Evolutionary conservation across 1,140 invertebrate species (phyloP).

Genomic region (Tetraneura akinire): DNA sequence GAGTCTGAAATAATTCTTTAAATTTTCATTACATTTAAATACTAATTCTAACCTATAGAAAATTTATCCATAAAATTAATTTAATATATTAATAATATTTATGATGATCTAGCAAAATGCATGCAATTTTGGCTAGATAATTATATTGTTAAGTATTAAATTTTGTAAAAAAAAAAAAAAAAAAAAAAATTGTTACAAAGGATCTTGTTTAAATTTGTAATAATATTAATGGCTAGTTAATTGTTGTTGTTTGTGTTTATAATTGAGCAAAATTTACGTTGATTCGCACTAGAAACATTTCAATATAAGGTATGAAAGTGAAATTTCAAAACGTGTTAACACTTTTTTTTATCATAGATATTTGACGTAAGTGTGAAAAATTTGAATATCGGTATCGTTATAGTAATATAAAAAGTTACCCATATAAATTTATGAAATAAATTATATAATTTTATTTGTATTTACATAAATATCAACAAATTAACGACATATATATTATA

Average conservation of each 20-base stretch:
- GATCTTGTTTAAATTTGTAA: not conserved
- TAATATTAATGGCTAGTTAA: not conserved
- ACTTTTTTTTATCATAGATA: slow-evolving; percentile 12
- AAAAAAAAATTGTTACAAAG: not conserved
- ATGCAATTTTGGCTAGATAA: not conserved
- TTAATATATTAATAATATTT: slow-evolving; percentile 5
- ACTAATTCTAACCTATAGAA: too few relatives aligned
- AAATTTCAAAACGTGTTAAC: not conserved
- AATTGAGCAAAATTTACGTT: not conserved
- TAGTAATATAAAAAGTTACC: slow-evolving; percentile 7
- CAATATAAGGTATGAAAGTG: not conserved
- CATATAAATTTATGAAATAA: not conserved
- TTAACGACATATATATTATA: too few relatives aligned
- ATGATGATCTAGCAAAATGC: not conserved
- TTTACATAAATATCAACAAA: too few relatives aligned
- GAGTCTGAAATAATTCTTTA: too few relatives aligned
- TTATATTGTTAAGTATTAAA: not conserved
- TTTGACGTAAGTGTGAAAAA: slow-evolving; percentile 1
- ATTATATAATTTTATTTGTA: too few relatives aligned
- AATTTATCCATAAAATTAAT: too few relatives aligned
- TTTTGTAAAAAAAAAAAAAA: slow-evolving; percentile 23
- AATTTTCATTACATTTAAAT: too few relatives aligned
- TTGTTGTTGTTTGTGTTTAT: slow-evolving; percentile 39
- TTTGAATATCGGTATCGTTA: slow-evolving; percentile 16
- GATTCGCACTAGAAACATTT: not conserved